Evolutionary conservation across 2,113 vertebrate genomes (phyloP).

Genomic region (Beaufortia kweichowensis): DNA sequence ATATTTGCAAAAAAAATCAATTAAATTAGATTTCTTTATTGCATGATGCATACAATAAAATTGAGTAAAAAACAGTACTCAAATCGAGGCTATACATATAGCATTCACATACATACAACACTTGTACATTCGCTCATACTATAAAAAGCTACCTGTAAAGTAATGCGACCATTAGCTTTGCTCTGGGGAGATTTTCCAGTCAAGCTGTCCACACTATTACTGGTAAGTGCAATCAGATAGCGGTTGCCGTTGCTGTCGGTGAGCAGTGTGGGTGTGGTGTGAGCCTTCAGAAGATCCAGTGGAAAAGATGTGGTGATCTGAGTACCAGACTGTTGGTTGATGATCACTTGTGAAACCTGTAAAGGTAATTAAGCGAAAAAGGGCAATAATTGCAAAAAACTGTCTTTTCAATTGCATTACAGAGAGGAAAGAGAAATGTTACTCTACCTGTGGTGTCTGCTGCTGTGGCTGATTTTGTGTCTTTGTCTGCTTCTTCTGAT

Average conservation of each 20-base stretch:
- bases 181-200: slow-evolving; percentile 64
- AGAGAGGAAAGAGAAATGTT: neutral
- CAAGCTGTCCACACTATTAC: slow-evolving; percentile 72
- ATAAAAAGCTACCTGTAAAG: slow-evolving; percentile 89
- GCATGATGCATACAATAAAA: no score
- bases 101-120: no score
- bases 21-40: no score
- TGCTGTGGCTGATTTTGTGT: slow-evolving; percentile 58
- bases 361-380: neutral
- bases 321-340: slow-evolving; percentile 70
- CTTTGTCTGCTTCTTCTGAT: slow-evolving; percentile 58
- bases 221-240: slow-evolving; percentile 89
- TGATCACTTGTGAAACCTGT: slow-evolving; percentile 70
- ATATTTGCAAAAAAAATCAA: no score
- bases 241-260: slow-evolving; percentile 88
- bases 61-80: no score
- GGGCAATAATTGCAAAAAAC: neutral
- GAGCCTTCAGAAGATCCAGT: slow-evolving; percentile 80
- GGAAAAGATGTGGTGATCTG: slow-evolving; percentile 72
- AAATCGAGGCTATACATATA: no score
- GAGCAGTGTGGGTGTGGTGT: slow-evolving; percentile 79
- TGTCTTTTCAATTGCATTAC: no score
- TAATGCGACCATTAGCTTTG: slow-evolving; percentile 72
- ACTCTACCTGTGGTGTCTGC: slow-evolving; percentile 70
- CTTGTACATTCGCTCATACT: no score